Base-by-base conservation (phyloP, 1,140 invertebrate species). In the Bombus picipes region DNA sequence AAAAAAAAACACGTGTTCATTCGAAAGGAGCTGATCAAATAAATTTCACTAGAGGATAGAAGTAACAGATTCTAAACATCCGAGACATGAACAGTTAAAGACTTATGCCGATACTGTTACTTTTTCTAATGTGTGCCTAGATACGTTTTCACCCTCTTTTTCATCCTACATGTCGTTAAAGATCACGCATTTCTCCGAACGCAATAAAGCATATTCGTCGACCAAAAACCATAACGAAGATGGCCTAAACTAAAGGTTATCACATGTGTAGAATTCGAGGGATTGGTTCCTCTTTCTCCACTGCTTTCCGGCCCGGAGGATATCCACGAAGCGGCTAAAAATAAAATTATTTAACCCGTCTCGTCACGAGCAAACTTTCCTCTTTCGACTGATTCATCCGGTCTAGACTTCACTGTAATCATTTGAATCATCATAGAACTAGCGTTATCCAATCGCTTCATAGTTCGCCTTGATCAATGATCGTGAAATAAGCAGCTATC, bases 311-410 rank as follows among this genome's bases (percentile, higher is more conserved):
- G 34, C n/a, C 13, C 37, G 10, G 25, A 75, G 79, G 37, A 41
- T 81, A 81, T 81, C 71, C 47, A 65, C 43, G 43, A 41, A 62
- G 13, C 34, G 37, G 59, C 84, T 85, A 85, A 85, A 85, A 85
- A 85, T 85, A 85, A 74, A 43, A 81, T 68, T 68, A 81, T 73
- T 66, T 70, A 74, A 85, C 37, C 12, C 12, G 43, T 3, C 57
- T 37, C 12, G 18, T 18, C 41, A 5, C 13, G 13, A 57, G 34
- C 13, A 34, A 32, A 65, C 59, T 34, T 66, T 72, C 68, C 43
- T 28, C 1, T 28, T 37, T 57, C 77, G 32, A 62, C 57, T 74
- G 71, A 66, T 68, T 57, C 83, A 73, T 81, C 53, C 76, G 37
- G 34, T 18, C 25, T 78, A 53, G 28, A 39, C 70, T 83, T 43